phyloP scores from a whole-genome alignment of 2,113 vertebrate genomes.

The Nerophis ophidion region DNA sequence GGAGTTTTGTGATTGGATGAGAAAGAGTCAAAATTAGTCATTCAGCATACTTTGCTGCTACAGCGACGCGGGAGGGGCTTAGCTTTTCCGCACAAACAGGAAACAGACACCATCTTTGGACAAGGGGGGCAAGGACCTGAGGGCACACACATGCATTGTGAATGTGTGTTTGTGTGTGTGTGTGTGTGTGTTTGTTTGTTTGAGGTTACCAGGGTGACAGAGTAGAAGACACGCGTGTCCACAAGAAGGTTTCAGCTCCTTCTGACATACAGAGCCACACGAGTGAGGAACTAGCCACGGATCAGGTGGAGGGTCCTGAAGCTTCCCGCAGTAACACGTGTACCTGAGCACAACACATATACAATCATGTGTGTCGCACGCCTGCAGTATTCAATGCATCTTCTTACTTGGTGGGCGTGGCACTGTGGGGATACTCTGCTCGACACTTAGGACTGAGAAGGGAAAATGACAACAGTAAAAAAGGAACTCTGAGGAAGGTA shows the following conservation, averaged over 20 bases:
- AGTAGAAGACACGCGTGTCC: conserved; percentile 93
- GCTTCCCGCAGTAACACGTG: conserved; percentile 91
- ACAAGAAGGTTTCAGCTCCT: conserved; percentile 82
- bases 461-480: background rate
- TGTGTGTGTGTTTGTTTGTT: conserved; percentile 12
- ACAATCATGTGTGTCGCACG: background rate
- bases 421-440: conserved; percentile 82
- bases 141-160: conserved; percentile 10
- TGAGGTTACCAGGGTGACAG: conserved; percentile 87
- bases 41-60: conserved; percentile 75
- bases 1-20: background rate
- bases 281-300: conserved; percentile 97
- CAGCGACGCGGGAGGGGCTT: conserved; percentile 85
- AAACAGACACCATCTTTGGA: conserved; percentile 88
- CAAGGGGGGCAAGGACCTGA: conserved; percentile 93
- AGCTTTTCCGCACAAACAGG: conserved; percentile 86
- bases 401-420: conserved; percentile 75
- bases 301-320: conserved; percentile 84
- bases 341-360: conserved; percentile 64
- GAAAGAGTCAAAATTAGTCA: background rate
- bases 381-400: background rate
- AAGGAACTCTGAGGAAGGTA: background rate
- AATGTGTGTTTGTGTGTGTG: background rate
- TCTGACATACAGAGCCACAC: conserved; percentile 91
- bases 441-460: conserved; percentile 90